Conservation (phyloP, 2,797 vertebrate species). For the Bovichtus diacanthus region DNA sequence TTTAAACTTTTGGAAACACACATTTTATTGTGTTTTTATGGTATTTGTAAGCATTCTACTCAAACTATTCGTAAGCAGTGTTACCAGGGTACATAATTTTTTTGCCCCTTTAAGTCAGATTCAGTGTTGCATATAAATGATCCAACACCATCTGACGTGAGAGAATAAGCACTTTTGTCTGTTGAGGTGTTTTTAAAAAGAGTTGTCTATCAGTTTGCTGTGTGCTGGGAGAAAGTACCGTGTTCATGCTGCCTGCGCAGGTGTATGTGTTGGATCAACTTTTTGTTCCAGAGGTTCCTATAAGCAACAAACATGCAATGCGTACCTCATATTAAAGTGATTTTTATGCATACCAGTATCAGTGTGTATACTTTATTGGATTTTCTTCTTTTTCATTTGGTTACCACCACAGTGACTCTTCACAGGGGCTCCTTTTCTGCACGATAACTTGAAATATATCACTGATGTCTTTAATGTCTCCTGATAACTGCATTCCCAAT, state of each 20-base stretch:
- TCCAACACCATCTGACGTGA: constrained; percentile 6
- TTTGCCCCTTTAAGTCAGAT: constrained; percentile 18
- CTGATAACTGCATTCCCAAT: constrained; percentile 25
- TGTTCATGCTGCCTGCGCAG: constrained; percentile 48
- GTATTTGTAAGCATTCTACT: constrained; percentile 25
- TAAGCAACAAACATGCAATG: constrained; percentile 55
- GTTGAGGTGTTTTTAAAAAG: not conserved
- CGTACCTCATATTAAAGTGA: constrained; percentile 77
- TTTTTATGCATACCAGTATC: constrained; percentile 43
- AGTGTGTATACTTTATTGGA: constrained; percentile 27
- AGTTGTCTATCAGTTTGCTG: too few relatives aligned
- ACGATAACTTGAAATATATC: not conserved
- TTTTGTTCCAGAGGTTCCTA: constrained; percentile 59
- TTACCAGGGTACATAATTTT: constrained; percentile 21
- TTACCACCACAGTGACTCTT: not conserved
- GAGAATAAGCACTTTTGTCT: constrained; percentile 37
- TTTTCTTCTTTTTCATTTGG: not conserved
- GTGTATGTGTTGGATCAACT: constrained; percentile 27
- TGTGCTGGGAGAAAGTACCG: constrained; percentile 36
- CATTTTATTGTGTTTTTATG: constrained; percentile 40
- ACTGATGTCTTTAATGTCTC: not conserved
- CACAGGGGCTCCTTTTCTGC: not conserved
- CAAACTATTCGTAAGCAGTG: constrained; percentile 32
- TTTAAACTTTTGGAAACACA: constrained; percentile 45
- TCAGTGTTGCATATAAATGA: constrained; percentile 50